A percentile compares a stretch with the other conserved stretches of the same genome.
phyloP scores from a whole-genome alignment of 2,888 invertebrate species.

The Chymomyza fuscimana region DNA sequence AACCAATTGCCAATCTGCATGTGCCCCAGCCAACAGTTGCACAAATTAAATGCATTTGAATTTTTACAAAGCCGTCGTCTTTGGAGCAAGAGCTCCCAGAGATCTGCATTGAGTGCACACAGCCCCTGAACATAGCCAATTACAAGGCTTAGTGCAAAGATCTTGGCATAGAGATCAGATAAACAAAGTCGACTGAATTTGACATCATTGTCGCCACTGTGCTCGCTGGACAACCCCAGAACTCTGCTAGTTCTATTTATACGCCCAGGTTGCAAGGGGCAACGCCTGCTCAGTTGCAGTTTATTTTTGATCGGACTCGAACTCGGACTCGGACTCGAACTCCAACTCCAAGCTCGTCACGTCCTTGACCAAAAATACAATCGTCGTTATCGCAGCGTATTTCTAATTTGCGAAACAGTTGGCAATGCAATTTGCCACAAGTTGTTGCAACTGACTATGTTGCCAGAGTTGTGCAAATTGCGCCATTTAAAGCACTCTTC shows the following conservation, averaged over 20 bases:
- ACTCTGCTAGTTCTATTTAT: conserved; percentile 1
- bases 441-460: not conserved
- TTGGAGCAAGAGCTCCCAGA: too few species aligned
- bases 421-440: not conserved
- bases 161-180: not conserved
- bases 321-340: not conserved
- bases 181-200: conserved; percentile 33
- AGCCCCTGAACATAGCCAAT: conserved; percentile 39
- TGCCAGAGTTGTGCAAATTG: not conserved
- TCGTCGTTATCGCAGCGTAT: conserved; percentile 1
- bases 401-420: not conserved
- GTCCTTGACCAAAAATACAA: conserved; percentile 8
- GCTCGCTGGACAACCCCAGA: not conserved
- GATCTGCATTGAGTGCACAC: not conserved
- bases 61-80: conserved; percentile 2
- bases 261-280: not conserved
- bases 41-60: conserved; percentile 47
- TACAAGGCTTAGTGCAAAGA: conserved; percentile 47
- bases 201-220: conserved; percentile 56
- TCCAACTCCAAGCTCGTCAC: not conserved
- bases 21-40: conserved; percentile 17
- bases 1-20: conserved; percentile 44
- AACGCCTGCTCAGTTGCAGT: not conserved
- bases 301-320: conserved; percentile 3
- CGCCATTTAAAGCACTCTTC: not conserved